These are phyloP conservation scores for Koerneria pararmatus DNA, from an alignment of 2,888 invertebrate genomes.

Conservation along the genomic window DNA sequence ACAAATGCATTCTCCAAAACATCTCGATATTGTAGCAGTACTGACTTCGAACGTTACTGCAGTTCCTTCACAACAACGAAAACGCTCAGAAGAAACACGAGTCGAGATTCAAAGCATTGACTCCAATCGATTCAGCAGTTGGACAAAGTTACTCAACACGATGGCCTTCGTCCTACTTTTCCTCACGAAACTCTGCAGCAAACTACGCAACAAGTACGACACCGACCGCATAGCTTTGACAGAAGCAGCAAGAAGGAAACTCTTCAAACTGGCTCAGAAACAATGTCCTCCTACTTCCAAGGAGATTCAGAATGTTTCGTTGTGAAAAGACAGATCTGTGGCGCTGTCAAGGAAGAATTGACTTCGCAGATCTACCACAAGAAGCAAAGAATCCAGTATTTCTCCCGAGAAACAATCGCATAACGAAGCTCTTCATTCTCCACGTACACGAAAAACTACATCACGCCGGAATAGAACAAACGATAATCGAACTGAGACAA, in stretches of 20 bases:
- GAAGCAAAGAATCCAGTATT: neutral
- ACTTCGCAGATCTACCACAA: neutral
- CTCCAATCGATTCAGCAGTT: neutral
- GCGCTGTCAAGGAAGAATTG: constrained; percentile 2
- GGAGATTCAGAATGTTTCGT: neutral
- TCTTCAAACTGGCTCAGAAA: neutral
- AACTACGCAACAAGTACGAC: too few species aligned
- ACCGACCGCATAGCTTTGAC: too few species aligned
- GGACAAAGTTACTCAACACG: neutral
- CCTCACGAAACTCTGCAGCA: too few species aligned
- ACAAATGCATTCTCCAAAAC: constrained; percentile 1
- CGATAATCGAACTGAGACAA: neutral
- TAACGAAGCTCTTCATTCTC: constrained; percentile 10
- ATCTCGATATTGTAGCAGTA: neutral
- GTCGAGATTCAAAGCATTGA: too few species aligned
- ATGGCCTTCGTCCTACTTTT: neutral
- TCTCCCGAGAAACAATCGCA: neutral
- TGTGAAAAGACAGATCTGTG: neutral
- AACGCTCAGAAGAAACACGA: too few species aligned
- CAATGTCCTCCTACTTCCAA: neutral
- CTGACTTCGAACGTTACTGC: neutral
- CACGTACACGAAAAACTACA: neutral
- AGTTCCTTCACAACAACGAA: too few species aligned
- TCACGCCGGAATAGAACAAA: neutral
- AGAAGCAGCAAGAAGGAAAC: too few species aligned